A percentile compares a stretch with the other conserved stretches of the same genome.
Conservation (phyloP, 1,140 invertebrate genomes). For the Phymorhynchus buccinoides region DNA sequence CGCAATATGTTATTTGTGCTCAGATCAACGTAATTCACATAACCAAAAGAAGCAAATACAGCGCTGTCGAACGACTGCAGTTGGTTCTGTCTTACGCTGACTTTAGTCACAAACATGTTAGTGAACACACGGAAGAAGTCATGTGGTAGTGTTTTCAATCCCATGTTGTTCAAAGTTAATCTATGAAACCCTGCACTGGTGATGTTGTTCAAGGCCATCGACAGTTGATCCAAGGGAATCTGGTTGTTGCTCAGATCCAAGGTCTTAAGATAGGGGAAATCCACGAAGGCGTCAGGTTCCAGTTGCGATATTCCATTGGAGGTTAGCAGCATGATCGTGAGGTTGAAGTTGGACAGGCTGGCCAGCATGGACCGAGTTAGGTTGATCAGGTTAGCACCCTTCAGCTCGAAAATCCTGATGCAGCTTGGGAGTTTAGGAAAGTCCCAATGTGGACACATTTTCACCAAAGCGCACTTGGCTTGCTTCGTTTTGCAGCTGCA, state of each 20-base stretch:
- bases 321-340: too few species aligned
- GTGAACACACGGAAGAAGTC: constrained; percentile 5
- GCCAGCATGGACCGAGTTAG: too few species aligned
- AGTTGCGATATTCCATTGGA: too few species aligned
- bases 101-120: not conserved
- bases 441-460: too few species aligned
- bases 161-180: not conserved
- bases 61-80: not conserved
- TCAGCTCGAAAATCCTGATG: too few species aligned
- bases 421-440: too few species aligned
- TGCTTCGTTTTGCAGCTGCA: too few species aligned
- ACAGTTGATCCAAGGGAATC: not conserved
- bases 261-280: not conserved
- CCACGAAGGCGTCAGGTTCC: too few species aligned
- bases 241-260: not conserved
- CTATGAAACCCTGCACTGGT: not conserved
- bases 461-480: too few species aligned
- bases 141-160: not conserved
- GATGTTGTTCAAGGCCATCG: not conserved
- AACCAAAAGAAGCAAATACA: not conserved
- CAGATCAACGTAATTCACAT: not conserved
- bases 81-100: not conserved
- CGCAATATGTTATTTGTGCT: not conserved
- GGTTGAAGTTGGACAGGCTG: too few species aligned
- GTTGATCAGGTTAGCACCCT: too few species aligned